phyloP scores from a whole-genome alignment of 2,888 invertebrate species.

The Thymelicus lineola region DNA sequence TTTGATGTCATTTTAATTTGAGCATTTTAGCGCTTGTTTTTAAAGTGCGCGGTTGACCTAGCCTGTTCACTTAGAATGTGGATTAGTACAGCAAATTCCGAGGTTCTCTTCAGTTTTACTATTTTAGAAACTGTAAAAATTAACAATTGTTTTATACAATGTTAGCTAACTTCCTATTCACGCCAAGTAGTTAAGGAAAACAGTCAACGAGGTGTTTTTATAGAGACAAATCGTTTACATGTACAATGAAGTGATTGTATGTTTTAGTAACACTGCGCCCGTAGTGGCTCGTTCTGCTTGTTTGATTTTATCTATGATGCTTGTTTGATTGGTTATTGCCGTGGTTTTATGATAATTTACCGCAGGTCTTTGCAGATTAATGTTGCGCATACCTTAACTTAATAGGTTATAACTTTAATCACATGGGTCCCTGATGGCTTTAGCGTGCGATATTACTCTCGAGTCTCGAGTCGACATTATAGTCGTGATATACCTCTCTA shows the following conservation, averaged over 20 bases:
- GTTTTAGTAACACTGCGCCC: not conserved
- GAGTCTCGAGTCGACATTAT: too few relatives aligned
- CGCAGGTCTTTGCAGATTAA: not conserved
- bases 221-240: not conserved
- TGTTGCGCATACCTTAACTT: not conserved
- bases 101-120: too few relatives aligned
- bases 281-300: not conserved
- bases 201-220: not conserved
- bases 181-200: not conserved
- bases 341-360: conserved; percentile 1
- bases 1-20: too few relatives aligned
- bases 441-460: too few relatives aligned
- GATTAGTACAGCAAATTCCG: too few relatives aligned
- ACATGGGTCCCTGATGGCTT: not conserved
- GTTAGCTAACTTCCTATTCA: conserved; percentile 2
- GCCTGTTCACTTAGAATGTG: too few relatives aligned
- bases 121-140: too few relatives aligned
- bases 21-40: too few relatives aligned
- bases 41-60: too few relatives aligned
- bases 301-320: not conserved
- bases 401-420: not conserved
- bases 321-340: not conserved
- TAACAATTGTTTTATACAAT: not conserved
- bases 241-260: not conserved
- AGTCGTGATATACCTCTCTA: too few relatives aligned